Evolutionary conservation across 2,797 vertebrate species (phyloP).

Genomic region (Onychomys leucogaster): DNA sequence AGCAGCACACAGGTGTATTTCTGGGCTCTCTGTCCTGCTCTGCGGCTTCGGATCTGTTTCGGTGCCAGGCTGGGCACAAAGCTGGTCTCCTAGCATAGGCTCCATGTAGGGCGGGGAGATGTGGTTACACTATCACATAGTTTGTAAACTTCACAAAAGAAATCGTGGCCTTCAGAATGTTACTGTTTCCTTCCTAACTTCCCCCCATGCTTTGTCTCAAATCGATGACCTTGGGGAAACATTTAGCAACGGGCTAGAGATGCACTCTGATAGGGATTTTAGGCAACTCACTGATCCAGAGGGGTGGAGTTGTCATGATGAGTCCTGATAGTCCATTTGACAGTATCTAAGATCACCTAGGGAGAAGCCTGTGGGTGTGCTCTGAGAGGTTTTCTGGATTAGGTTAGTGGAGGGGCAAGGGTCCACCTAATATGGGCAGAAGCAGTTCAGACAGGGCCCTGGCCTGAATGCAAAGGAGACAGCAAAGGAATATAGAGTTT

Average conservation of each 20-base stretch:
- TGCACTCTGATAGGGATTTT: not conserved
- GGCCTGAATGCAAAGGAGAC: not conserved
- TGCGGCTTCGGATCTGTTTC: not conserved
- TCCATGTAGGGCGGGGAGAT: not conserved
- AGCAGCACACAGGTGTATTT: not conserved
- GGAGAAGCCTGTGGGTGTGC: not conserved
- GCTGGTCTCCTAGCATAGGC: not conserved
- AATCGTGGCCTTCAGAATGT: not conserved
- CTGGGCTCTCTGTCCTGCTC: not conserved
- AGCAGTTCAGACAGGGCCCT: not conserved
- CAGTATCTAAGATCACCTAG: not conserved
- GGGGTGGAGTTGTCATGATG: not conserved
- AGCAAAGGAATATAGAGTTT: not conserved
- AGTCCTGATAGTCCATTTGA: not conserved
- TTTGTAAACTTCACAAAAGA: slow-evolving; percentile 21
- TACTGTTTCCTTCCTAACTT: not conserved
- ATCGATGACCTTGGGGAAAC: not conserved
- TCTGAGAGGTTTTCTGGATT: not conserved
- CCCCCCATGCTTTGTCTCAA: not conserved
- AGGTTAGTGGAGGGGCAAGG: not conserved
- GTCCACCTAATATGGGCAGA: not conserved
- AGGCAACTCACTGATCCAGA: not conserved
- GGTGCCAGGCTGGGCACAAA: not conserved
- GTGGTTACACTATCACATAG: not conserved
- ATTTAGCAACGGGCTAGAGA: not conserved